These are phyloP conservation scores for Stenurella melanura DNA, from an alignment of 2,888 invertebrate species.

Conservation along the genomic window DNA sequence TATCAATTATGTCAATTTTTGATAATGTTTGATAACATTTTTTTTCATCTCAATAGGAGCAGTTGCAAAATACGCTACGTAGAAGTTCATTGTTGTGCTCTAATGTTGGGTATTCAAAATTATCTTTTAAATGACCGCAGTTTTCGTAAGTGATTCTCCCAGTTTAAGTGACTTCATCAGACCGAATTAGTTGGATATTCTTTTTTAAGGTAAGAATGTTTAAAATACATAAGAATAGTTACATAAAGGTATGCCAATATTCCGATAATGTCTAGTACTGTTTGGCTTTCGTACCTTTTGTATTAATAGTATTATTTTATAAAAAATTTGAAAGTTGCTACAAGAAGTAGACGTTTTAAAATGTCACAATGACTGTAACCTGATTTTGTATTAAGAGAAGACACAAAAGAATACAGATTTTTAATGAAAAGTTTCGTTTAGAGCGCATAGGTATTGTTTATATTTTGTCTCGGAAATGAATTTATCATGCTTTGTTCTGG, in stretches of 20 bases:
- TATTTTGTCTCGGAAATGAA: not conserved
- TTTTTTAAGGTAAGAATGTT: not conserved
- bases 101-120: not conserved
- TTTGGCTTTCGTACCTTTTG: too few species aligned
- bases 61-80: conserved; percentile 24
- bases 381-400: not conserved
- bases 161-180: not conserved
- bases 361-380: not conserved
- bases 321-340: too few species aligned
- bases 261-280: too few species aligned
- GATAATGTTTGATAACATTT: conserved; percentile 40
- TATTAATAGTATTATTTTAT: too few species aligned
- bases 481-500: not conserved
- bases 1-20: conserved; percentile 50
- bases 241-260: too few species aligned
- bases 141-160: not conserved
- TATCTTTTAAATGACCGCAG: conserved; percentile 9
- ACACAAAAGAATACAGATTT: not conserved
- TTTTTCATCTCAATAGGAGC: conserved; percentile 34
- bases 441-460: not conserved
- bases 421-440: not conserved
- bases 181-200: not conserved
- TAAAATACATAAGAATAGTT: too few species aligned
- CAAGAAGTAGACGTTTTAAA: too few species aligned
- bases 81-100: conserved; percentile 24